Conservation (phyloP, 2,888 invertebrate species). For the Steinernema scapterisci region DNA sequence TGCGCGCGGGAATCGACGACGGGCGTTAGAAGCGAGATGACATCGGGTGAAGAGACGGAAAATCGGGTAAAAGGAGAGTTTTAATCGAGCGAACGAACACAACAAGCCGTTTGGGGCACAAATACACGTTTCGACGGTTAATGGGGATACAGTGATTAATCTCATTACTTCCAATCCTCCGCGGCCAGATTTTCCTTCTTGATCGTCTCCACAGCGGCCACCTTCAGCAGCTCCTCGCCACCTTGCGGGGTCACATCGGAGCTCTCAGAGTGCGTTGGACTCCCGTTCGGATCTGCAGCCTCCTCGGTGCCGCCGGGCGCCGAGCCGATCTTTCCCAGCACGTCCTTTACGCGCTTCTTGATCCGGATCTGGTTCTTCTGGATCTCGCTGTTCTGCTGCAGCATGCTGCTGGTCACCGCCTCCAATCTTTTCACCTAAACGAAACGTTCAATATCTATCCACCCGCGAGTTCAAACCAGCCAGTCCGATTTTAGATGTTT, state of each 20-base stretch:
- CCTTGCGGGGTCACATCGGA: conserved; percentile 10
- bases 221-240: conserved; percentile 25
- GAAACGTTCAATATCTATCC: background rate
- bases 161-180: conserved; percentile 23
- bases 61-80: background rate
- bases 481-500: background rate
- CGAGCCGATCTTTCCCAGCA: conserved; percentile 12
- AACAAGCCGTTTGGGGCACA: conserved; percentile 27
- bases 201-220: conserved; percentile 8
- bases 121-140: conserved; percentile 27
- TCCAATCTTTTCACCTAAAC: conserved; percentile 20
- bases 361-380: conserved; percentile 28
- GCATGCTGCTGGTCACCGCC: conserved; percentile 29
- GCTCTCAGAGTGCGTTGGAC: conserved; percentile 13
- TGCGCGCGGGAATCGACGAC: background rate
- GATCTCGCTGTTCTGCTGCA: conserved; percentile 16
- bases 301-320: background rate
- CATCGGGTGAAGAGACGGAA: background rate
- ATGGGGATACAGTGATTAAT: conserved; percentile 3
- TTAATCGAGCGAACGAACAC: conserved; percentile 26
- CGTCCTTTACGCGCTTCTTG: conserved; percentile 30
- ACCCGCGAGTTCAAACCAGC: background rate
- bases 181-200: conserved; percentile 18
- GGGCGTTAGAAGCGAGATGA: conserved; percentile 20
- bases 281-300: background rate